Evolutionary conservation across 2,888 invertebrate genomes (phyloP).

Genomic region (Luperina nickerlii): DNA sequence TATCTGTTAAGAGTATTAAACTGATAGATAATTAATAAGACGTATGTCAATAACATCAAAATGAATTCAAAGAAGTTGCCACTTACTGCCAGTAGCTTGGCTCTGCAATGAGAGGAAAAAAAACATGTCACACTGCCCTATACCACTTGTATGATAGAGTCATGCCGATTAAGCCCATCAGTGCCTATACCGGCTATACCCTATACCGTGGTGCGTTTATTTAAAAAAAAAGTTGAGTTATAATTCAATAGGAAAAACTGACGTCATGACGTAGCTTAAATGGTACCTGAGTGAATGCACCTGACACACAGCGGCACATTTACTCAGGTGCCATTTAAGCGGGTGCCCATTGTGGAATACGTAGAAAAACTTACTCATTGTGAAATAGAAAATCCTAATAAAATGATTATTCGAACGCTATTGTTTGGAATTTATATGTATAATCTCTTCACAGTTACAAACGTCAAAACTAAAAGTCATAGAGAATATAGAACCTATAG

Average conservation of each 20-base stretch:
- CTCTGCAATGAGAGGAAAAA: background rate
- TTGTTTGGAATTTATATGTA: slow-evolving; percentile 5
- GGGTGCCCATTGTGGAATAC: no score
- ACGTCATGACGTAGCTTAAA: no score
- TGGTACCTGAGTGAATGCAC: no score
- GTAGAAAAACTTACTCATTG: slow-evolving; percentile 10
- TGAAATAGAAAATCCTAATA: background rate
- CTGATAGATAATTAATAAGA: slow-evolving; percentile 1
- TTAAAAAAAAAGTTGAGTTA: background rate
- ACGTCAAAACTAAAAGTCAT: slow-evolving; percentile 1
- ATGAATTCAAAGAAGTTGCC: background rate
- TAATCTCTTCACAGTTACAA: background rate
- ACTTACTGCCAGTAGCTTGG: background rate
- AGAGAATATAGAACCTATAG: background rate
- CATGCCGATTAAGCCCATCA: no score
- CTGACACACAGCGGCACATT: no score
- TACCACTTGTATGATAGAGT: no score
- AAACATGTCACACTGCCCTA: background rate
- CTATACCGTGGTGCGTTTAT: no score
- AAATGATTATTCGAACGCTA: slow-evolving; percentile 20
- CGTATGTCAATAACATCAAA: background rate
- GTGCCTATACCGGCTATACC: no score
- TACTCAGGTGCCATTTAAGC: no score
- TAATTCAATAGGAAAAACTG: background rate
- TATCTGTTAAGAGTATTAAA: slow-evolving; percentile 10